Base-by-base conservation (phyloP, 2,888 invertebrate species). In the Melolontha melolontha region DNA sequence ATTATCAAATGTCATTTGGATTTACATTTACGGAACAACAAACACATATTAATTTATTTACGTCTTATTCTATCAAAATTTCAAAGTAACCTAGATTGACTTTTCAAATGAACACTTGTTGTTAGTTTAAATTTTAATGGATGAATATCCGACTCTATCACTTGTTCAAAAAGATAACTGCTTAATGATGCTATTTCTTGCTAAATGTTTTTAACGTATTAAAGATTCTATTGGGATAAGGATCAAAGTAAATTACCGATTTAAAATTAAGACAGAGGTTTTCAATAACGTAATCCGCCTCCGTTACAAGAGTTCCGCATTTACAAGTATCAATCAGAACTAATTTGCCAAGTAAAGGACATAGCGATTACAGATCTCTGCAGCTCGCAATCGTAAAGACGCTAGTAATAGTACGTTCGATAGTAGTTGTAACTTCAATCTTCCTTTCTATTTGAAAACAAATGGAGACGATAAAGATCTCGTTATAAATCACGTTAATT, bases 401-500 rank as follows among this genome's bases (percentile, higher is more conserved):
- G 14, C 10, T 41, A 16, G 54, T 54, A 16, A 40, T 10, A 40
- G 17, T 14, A 14, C 39, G 7, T 49, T 49, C 49, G 49, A 49
- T n/a, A 10, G 17, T 17, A 6, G 22, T 22, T 6, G 11, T 49
- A 22, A 17, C 40, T 54, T 16, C 54, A 40, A 17, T 54, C 40
- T 39, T 14, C 39, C 40, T 54, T 7, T 40, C 54, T 40, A 16
- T 40, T 54, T 40, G 44, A 42, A 57, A 44, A 44, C 57, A 57
- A 44, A 44, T 44, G 57, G 42, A 57, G 44, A 57, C 12, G 29
- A 22, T 12, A 12, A 8, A 57, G 22, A 44, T 57, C 14, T 49
- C 42, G n/a, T 42, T 57, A 57, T 44, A 57, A 57, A 29, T 42
- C 44, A 57, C 27, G 22, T 42, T 27, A 57, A 57, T 42, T 44